These are phyloP conservation scores for Semotilus atromaculatus DNA, from an alignment of 2,797 vertebrate genomes.

Conservation along the genomic window DNA sequence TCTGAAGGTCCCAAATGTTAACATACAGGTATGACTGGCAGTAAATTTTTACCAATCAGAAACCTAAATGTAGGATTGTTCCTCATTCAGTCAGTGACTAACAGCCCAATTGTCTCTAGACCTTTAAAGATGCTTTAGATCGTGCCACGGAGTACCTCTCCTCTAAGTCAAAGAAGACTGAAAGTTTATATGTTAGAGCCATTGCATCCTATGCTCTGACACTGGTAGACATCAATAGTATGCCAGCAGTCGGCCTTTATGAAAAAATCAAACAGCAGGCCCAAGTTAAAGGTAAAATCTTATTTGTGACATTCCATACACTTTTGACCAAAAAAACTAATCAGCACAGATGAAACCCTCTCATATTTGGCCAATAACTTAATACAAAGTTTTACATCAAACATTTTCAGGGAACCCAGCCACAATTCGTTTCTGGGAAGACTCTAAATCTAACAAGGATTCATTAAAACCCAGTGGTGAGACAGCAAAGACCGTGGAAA, in stretches of 20 bases:
- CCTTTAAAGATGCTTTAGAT: constrained; percentile 70
- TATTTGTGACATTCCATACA: background rate
- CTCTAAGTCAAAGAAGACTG: constrained; percentile 65
- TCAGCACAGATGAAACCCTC: too few species aligned
- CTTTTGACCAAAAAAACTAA: background rate
- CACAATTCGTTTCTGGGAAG: constrained; percentile 86
- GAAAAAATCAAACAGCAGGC: constrained; percentile 76
- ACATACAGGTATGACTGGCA: constrained; percentile 70
- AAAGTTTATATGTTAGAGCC: constrained; percentile 85
- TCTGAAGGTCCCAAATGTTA: constrained; percentile 66
- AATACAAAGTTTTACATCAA: background rate
- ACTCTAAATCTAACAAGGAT: constrained; percentile 61
- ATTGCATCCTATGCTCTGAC: constrained; percentile 83
- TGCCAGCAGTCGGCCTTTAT: constrained; percentile 34
- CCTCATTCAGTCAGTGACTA: background rate
- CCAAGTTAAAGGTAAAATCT: constrained; percentile 74
- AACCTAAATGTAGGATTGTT: background rate
- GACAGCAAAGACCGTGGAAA: constrained; percentile 86
- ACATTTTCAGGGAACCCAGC: constrained; percentile 76
- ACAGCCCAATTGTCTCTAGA: constrained; percentile 68
- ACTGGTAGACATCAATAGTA: constrained; percentile 72
- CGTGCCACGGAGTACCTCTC: constrained; percentile 79
- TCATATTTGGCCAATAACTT: background rate
- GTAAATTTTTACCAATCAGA: background rate
- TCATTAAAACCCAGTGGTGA: constrained; percentile 67